Evolutionary conservation across 2,113 vertebrate genomes (phyloP).

Genomic region (Oxygymnocypris stewartii): DNA sequence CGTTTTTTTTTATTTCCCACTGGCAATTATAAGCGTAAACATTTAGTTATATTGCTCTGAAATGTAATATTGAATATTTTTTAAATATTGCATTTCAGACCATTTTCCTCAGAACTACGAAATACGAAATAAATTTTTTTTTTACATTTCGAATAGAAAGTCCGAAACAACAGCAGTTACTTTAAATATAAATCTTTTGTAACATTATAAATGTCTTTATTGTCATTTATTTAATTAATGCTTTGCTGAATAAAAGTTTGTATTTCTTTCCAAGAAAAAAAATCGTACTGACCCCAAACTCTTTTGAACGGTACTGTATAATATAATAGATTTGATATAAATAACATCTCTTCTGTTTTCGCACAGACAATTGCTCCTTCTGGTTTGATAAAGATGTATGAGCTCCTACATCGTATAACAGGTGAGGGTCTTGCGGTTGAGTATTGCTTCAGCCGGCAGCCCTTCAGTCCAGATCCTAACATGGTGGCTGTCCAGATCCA

Average conservation of each 20-base stretch:
- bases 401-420: conserved; percentile 91
- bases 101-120: too few relatives aligned
- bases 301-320: neutral
- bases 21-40: too few relatives aligned
- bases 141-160: neutral
- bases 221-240: too few relatives aligned
- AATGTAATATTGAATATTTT: neutral
- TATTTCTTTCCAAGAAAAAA: neutral
- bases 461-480: conserved; percentile 83
- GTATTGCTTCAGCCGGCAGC: conserved; percentile 91
- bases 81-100: too few relatives aligned
- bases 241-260: neutral
- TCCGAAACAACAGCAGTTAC: neutral
- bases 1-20: neutral
- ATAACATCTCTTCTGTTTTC: neutral
- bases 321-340: neutral
- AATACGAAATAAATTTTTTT: neutral
- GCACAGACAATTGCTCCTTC: conserved; percentile 80
- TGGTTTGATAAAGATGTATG: conserved; percentile 76
- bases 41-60: neutral
- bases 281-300: neutral
- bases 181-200: neutral
- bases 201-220: neutral
- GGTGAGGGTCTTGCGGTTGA: conserved; percentile 91
- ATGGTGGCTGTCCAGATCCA: conserved; percentile 95